phyloP scores from a whole-genome alignment of 2,797 vertebrate species.

The Hyperoplus immaculatus region DNA sequence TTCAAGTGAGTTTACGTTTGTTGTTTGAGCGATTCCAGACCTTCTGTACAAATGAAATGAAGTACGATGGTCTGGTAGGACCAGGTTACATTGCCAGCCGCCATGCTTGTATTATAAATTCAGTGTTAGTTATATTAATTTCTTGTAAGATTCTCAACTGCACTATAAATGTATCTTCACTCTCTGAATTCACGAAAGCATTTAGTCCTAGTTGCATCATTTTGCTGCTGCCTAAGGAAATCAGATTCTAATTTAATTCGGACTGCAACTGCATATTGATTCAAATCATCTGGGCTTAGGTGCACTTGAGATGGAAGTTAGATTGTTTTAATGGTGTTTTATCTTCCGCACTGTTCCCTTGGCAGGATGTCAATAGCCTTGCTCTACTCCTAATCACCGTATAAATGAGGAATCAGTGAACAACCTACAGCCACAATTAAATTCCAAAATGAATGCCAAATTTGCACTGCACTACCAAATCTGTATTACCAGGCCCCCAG shows the following conservation, averaged over 20 bases:
- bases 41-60: background rate
- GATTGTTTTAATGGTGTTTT: background rate
- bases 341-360: background rate
- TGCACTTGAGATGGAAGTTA: background rate
- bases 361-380: background rate
- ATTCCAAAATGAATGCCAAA: conserved; percentile 34
- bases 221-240: conserved; percentile 4
- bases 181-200: background rate
- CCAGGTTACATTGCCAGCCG: background rate
- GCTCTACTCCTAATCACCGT: background rate
- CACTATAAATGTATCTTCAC: background rate
- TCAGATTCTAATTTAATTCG: conserved; percentile 11
- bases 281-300: background rate
- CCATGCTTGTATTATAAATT: background rate
- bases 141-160: background rate
- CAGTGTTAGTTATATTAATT: background rate
- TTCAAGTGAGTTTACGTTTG: too few relatives aligned
- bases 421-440: conserved; percentile 17
- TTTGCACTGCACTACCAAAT: conserved; percentile 24
- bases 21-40: background rate
- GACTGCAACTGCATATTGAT: background rate
- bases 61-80: too few relatives aligned
- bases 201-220: background rate
- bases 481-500: conserved; percentile 9
- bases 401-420: too few relatives aligned